Percentiles rank a stretch among this genome's conserved stretches.
Evolutionary conservation across 2,888 invertebrate species (phyloP).

Genomic region (Terebella lapidaria): DNA sequence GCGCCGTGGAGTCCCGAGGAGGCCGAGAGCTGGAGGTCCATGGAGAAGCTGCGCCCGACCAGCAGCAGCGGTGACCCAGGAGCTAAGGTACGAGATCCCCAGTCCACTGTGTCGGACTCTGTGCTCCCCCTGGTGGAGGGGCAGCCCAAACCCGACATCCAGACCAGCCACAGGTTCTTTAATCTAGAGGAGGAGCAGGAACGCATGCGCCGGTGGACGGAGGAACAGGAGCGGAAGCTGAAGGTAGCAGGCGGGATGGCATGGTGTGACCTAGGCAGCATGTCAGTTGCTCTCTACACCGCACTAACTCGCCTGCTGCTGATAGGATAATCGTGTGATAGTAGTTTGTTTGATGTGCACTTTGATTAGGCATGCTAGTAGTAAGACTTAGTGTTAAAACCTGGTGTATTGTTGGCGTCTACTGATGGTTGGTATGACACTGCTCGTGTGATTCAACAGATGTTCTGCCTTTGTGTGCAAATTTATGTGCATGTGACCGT

Average conservation of each 20-base stretch:
- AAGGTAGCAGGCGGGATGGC: constrained; percentile 30
- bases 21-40: constrained; percentile 9
- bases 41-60: constrained; percentile 1
- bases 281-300: no score
- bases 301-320: no score
- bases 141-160: not conserved
- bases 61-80: not conserved
- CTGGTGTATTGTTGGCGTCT: no score
- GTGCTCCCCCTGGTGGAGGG: constrained; percentile 7
- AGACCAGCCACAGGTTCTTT: constrained; percentile 10
- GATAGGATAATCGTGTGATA: no score
- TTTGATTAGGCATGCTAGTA: no score
- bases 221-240: constrained; percentile 31
- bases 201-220: constrained; percentile 33
- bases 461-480: no score
- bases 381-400: no score
- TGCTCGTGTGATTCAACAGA: no score
- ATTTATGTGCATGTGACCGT: no score
- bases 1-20: not conserved
- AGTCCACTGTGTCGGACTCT: constrained; percentile 6
- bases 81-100: not conserved
- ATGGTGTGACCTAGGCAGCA: no score
- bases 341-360: no score
- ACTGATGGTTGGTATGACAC: no score
- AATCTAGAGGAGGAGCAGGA: constrained; percentile 20